Evolutionary conservation across 2,797 vertebrate species (phyloP).

Genomic region (Tiaroga cobitis): DNA sequence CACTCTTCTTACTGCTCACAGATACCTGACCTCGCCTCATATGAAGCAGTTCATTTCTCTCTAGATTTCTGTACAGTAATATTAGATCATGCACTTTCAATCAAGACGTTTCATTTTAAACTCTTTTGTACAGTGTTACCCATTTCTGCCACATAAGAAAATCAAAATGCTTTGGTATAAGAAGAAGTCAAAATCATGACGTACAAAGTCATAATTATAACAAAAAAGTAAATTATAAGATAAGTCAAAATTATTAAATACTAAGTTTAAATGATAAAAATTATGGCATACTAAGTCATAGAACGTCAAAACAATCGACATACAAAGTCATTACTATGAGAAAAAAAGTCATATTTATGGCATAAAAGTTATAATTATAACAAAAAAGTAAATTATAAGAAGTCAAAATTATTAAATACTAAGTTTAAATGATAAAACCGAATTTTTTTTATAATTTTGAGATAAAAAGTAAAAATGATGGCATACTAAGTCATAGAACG

Average conservation of each 20-base stretch:
- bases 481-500: neutral
- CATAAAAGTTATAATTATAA: no score
- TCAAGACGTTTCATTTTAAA: neutral
- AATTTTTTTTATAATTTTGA: neutral
- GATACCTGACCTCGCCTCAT: constrained; percentile 64
- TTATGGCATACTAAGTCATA: neutral
- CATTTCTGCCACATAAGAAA: neutral
- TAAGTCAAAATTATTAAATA: no score
- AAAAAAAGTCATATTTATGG: neutral
- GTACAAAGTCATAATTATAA: neutral
- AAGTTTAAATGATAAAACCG: no score
- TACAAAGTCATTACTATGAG: neutral
- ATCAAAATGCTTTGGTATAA: neutral
- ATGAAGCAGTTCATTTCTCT: no score
- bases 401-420: no score
- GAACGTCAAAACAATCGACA: neutral
- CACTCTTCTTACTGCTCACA: constrained; percentile 71
- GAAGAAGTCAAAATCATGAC: neutral
- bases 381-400: no score
- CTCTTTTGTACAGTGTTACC: neutral
- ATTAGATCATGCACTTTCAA: neutral
- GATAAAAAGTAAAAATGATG: neutral
- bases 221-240: neutral
- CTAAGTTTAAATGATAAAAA: no score
- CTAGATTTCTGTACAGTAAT: neutral